Evolutionary conservation across 2,797 vertebrate genomes (phyloP), one percentile per base, ranked within the genome.

Genomic region (Leptodactylus fallax): DNA sequence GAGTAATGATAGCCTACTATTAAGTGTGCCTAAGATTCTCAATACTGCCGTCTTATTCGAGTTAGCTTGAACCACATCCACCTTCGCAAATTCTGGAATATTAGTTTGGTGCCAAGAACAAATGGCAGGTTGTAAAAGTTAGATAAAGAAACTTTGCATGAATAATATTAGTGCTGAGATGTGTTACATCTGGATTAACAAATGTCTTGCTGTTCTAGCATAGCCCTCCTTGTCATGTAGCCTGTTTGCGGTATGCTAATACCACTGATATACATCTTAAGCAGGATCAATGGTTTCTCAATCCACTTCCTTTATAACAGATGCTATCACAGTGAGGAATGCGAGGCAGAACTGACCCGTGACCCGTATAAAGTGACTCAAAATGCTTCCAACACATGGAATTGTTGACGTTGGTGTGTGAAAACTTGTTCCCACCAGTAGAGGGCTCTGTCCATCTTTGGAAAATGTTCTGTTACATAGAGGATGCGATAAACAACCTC

Each of bases 191-290:
- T 23, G 21, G n/a, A 63, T 63, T 63, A 63, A 63, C 61, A 36
- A 36, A 71, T 17, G 5, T 13, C 27, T 36, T 51, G 72, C 23
- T 76, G 47, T 76, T 76, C 19, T n/a, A 23, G 49, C 47, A 76
- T 51, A 23, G 74, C 19, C 47, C 49, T 51, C 23, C 76, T 55
- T 55, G 76, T 55, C 55, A 78, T 78, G 21, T 7, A 55, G 55
- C 51, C 76, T 78, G 25, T 47, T 13, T 78, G n/a, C 23, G 51
- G 76, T 78, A 78, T 78, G 76, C 25, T 78, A 78, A 78, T 78
- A 78, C 76, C 51, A 7, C 13, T 78, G 76, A 78, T 78, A 78
- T 25, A 16, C n/a, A 78, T 78, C 76, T 53, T 55, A 17, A 55
- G 21, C 51, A 78, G 12, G 11, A 78, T 78, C 21, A 53, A 72